Conservation (phyloP, 2,113 vertebrate species). For the Rana temporaria region DNA sequence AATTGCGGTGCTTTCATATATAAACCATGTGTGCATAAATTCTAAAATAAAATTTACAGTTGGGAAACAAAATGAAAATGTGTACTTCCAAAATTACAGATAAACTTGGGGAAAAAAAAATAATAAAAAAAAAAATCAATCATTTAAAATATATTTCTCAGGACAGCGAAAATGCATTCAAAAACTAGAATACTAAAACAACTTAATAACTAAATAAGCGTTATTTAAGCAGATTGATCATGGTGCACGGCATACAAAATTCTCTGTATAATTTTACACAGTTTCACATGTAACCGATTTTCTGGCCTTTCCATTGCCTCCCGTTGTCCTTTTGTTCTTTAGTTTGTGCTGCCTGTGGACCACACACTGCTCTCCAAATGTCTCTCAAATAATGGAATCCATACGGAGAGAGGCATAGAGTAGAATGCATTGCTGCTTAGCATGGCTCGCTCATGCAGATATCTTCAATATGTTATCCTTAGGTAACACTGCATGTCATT, state of each 20-base stretch:
- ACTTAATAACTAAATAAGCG: no score
- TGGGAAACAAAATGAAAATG: no score
- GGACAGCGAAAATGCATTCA: not conserved
- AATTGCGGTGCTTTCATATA: no score
- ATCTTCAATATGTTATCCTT: slow-evolving; percentile 52
- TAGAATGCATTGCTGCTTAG: slow-evolving; percentile 11
- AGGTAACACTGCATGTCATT: slow-evolving; percentile 43
- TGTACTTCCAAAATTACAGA: no score
- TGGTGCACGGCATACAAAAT: not conserved
- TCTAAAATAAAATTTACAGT: no score
- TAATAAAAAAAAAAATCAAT: no score
- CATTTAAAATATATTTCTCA: no score
- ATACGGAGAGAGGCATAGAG: slow-evolving; percentile 37
- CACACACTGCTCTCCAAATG: slow-evolving; percentile 56
- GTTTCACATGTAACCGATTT: slow-evolving; percentile 51
- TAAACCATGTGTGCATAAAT: no score
- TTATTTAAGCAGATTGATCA: no score
- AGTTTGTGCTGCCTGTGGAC: slow-evolving; percentile 45
- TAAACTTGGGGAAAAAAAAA: no score
- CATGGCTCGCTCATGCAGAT: slow-evolving; percentile 51
- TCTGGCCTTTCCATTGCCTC: slow-evolving; percentile 44
- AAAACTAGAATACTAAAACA: not conserved
- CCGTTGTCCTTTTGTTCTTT: slow-evolving; percentile 52
- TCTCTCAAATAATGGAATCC: slow-evolving; percentile 54
- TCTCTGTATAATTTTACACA: slow-evolving; percentile 14